Percentiles rank a stretch among this genome's conserved stretches.
phyloP scores from a whole-genome alignment of 2,888 invertebrate genomes.

The Aporophyla lueneburgensis region DNA sequence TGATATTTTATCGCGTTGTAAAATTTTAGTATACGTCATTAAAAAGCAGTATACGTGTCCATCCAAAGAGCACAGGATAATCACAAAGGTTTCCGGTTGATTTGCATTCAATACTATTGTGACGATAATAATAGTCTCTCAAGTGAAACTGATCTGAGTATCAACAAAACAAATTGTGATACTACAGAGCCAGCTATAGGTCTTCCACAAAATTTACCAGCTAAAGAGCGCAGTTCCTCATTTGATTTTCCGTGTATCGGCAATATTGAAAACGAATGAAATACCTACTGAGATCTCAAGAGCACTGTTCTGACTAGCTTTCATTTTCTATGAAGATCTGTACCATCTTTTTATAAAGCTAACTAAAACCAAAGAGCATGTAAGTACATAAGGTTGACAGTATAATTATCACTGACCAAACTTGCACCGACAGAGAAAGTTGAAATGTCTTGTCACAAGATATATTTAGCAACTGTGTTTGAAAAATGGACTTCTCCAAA shows the following conservation, averaged over 20 bases:
- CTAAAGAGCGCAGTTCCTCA: neutral
- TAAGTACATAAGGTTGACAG: neutral
- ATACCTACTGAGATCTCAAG: neutral
- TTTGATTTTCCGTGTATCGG: neutral
- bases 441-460: constrained; percentile 5
- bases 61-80: constrained; percentile 62
- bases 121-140: constrained; percentile 70
- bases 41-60: constrained; percentile 60
- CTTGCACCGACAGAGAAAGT: constrained; percentile 2
- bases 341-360: neutral
- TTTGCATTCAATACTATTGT: constrained; percentile 83
- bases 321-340: neutral
- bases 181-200: constrained; percentile 14
- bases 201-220: neutral
- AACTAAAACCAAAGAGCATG: neutral
- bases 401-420: neutral
- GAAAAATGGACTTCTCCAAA: constrained; percentile 42
- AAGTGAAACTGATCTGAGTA: constrained; percentile 53
- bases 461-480: constrained; percentile 32
- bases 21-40: constrained; percentile 55
- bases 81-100: constrained; percentile 77
- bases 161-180: constrained; percentile 34
- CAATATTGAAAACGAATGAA: neutral
- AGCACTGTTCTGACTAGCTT: neutral
- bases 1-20: constrained; percentile 47